phyloP scores from a whole-genome alignment of 2,797 vertebrate species.

The Pseudotriccus pelzelni region DNA sequence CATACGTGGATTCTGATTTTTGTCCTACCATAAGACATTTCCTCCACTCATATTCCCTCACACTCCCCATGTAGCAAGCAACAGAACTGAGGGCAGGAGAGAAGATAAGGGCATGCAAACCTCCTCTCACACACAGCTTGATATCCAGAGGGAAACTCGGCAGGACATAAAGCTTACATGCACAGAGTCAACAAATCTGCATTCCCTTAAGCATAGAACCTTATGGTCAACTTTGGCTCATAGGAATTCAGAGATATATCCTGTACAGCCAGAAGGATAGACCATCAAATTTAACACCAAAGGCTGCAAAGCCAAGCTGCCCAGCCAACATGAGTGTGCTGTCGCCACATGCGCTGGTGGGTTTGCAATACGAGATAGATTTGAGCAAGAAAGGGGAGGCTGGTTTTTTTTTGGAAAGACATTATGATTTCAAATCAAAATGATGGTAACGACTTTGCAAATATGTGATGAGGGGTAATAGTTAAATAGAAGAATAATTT shows the following conservation, averaged over 20 bases:
- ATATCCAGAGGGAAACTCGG: neutral
- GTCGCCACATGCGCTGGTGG: accelerated
- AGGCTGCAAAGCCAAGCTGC: neutral
- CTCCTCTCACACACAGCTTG: neutral
- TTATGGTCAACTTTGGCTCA: neutral
- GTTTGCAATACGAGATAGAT: neutral
- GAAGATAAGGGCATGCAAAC: neutral
- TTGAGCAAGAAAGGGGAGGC: neutral
- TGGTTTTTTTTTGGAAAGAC: neutral
- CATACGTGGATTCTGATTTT: neutral
- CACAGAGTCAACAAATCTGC: neutral
- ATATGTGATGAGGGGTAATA: neutral
- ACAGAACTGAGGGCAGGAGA: neutral
- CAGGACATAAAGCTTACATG: neutral
- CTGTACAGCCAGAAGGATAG: neutral
- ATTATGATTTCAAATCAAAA: neutral
- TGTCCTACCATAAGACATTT: neutral
- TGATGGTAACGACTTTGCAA: neutral
- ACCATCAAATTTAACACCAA: neutral
- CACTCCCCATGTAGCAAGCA: accelerated
- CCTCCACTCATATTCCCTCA: neutral
- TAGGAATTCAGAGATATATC: neutral
- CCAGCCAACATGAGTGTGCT: neutral
- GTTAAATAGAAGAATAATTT: neutral
- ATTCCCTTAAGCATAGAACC: neutral